Base-by-base conservation (phyloP, 2,888 invertebrate species). In the Drosophila differens region DNA sequence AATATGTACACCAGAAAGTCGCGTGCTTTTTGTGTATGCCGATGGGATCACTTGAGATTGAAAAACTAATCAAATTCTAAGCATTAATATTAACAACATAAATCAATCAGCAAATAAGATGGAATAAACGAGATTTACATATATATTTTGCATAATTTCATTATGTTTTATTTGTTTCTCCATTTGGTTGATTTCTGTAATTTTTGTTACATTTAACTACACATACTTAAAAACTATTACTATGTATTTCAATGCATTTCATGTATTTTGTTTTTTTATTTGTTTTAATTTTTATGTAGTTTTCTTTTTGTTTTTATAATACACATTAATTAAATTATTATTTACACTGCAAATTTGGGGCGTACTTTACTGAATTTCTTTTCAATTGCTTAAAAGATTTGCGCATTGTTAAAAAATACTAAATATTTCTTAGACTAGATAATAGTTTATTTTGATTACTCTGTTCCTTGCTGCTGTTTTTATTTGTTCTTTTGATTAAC, bases 131-230 rank as follows among this genome's bases (percentile, higher is more conserved):
- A 22, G 22, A 16, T 4, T 32, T 44, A 44, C 28, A 58, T 72
- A 59, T 33, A 47, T 85, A 70, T 75, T 88, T 85, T 84, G 89
- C 91, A 88, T 88, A 88, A 88, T 88, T 90, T 81, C 87, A 88
- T 88, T 88, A 90, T 88, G 87, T 81, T 87, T 89, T 87, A 79
- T 82, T 84, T 90, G 72, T 85, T 79, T 81, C 70, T 86, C 79
- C 66, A 60, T 73, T 33, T 49, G 74, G 63, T 70, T 73, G 69
- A 67, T 74, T 85, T 69, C 68, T 77, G 76, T 77, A 82, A 89
- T 82, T 85, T 82, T 72, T 76, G 76, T 89, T 92, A 91, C 83
- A 91, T 90, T 92, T 91, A 91, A 91, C 91, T 92, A 92, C 91
- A 92, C 91, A 90, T 90, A 91, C 92, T 91, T 91, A 91, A 60